Evolutionary conservation across 37 sponge, comb jelly and placozoan genomes (phyloP), one percentile per base, ranked within the genome.

Genomic region (Dysidea cf. avara): DNA sequence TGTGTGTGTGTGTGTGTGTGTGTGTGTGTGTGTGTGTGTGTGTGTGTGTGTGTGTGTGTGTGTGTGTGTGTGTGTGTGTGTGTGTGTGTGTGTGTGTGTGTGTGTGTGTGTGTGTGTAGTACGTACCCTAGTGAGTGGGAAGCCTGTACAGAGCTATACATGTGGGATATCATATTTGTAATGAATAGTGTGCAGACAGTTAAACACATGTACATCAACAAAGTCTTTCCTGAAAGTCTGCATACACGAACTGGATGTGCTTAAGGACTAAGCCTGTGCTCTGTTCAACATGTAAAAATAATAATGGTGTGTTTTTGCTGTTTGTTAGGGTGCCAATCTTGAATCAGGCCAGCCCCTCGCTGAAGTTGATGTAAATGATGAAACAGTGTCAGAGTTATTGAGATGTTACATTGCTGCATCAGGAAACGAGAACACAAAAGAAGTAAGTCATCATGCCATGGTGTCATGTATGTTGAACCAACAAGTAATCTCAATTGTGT

Each of bases 331-430:
- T 40, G 51, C 40, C 3, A 20, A 5, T 40, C 43, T 67, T 12
- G 46, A 9, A 9, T 43, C 46, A 5, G 46, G 46, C 9, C 46
- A 43, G 53, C 47, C 80, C 1, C 18, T 88, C 30, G 53, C 25
- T 1, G 69, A 71, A 0, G 61, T 90, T 9, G 82, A 85, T 22
- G 52, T 90, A 21, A 75, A 61, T 16, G 26, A 39, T 0, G 53
- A 52, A 56, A 90, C 82, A 6, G 56, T 80, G 13, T 84, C 91
- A 1, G 91, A 90, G 73, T 13, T 90, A 53, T 54, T 90, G 28
- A 55, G 91, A 31, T 56, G 81, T 48, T 80, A 79, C 53, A 29
- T 83, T 24, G 28, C 18, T 25, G 48, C 29, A 12, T 20, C 26
- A 7, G n/a, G 12, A 11, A 37, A 47, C 17, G 25, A 32, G n/a